A percentile compares a stretch with the other conserved stretches of the same genome.
phyloP scores from a whole-genome alignment of 1,140 invertebrate genomes.

The Zaprionus gabonicus region DNA sequence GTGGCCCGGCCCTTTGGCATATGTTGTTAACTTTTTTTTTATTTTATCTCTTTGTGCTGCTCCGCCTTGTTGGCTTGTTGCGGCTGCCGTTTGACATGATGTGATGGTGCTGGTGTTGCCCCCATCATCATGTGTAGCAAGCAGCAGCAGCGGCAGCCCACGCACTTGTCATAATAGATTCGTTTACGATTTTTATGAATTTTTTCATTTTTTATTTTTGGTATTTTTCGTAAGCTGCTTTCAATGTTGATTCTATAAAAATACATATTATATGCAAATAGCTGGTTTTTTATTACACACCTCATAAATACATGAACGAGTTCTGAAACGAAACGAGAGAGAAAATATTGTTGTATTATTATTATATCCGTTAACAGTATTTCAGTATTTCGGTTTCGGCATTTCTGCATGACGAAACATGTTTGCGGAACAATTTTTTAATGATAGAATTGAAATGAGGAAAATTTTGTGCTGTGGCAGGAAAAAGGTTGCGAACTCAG shows the following conservation, averaged over 20 bases:
- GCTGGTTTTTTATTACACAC: conserved; percentile 50
- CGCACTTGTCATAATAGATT: conserved; percentile 82
- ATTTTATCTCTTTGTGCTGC: neutral
- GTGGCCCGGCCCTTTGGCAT: conserved; percentile 45
- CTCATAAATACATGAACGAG: conserved; percentile 75
- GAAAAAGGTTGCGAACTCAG: neutral
- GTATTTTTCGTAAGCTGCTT: conserved; percentile 61
- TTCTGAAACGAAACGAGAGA: conserved; percentile 56
- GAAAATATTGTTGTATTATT: conserved; percentile 4
- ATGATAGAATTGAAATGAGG: neutral
- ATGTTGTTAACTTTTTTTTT: conserved; percentile 57
- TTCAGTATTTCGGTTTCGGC: conserved; percentile 1
- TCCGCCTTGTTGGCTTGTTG: conserved; percentile 43
- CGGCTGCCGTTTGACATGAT: conserved; percentile 77
- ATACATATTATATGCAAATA: conserved; percentile 30
- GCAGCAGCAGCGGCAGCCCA: conserved; percentile 52
- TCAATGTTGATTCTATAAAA: conserved; percentile 39
- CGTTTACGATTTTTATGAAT: conserved; percentile 67
- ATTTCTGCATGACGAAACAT: neutral
- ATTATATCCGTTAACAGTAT: neutral
- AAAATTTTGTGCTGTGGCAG: neutral
- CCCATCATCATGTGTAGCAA: conserved; percentile 58
- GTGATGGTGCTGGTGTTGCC: conserved; percentile 34
- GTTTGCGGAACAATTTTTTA: neutral
- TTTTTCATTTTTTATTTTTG: conserved; percentile 56